Evolutionary conservation across 2,113 vertebrate species (phyloP), one percentile per base, ranked within the genome.

Genomic region (Apus apus): DNA sequence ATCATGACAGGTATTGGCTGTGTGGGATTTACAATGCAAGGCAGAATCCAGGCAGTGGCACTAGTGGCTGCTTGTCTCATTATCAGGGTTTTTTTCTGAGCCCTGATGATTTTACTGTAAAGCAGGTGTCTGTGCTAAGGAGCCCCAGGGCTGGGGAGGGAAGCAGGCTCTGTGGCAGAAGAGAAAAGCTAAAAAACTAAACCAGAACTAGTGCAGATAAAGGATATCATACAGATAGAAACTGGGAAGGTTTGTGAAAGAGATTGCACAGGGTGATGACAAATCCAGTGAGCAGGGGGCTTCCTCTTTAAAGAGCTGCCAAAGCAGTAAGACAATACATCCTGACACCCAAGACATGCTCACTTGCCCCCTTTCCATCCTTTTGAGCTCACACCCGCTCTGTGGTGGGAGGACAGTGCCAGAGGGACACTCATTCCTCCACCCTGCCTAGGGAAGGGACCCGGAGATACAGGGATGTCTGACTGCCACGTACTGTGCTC

Each of bases 351-450:
- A 1, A 53, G 51, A 5, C 2, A 30, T 3, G 8, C 15, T 58
- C 40, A 20, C 78, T 58, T 27, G 51, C 71, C 36, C 27, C 26
- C 32, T 11, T 21, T 45, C 40, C 40, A 43, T 61, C 50, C 40
- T 66, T 71, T 22, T 11, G 50, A 29, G 32, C 32, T 56, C 36
- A 58, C 15, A 40, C 15, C 14, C 19, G 1, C 14, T 6, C 60
- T 65, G 54, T 1, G 1, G 32, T 1, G 3, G 11, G 21, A 51
- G 2, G 1, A 18, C 0, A 0, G 25, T 40, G 45, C 16, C 6
- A 0, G 13, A 29, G 30, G 48, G 27, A 36, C 2, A 7, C 34
- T 16, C 1, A 0, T 68, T 71, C 73, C 64, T 54, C 25, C 54
- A 11, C 56, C 32, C 53, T 32, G 19, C 58, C 34, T 21, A 29